These are phyloP conservation scores for Sinhomidia bicolor DNA, from an alignment of 2,888 invertebrate genomes.

Conservation along the genomic window DNA sequence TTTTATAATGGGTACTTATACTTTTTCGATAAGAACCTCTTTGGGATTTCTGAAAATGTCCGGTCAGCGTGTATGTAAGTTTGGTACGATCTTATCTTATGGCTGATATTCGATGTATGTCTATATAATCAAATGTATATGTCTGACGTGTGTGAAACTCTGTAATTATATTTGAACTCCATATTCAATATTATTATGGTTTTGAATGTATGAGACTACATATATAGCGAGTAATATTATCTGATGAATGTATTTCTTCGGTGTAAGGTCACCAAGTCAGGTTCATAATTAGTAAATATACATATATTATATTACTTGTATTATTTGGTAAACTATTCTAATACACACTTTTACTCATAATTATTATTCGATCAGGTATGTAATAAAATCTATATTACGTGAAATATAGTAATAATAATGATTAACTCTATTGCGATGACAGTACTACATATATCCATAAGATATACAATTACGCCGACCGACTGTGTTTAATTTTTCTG, in stretches of 20 bases:
- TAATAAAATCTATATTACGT: conserved; percentile 57
- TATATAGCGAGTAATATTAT: conserved; percentile 27
- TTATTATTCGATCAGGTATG: conserved; percentile 56
- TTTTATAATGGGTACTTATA: conserved; percentile 63
- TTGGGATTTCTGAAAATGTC: conserved; percentile 44
- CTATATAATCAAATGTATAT: conserved; percentile 41
- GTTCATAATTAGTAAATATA: conserved; percentile 66
- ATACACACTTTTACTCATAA: conserved; percentile 49
- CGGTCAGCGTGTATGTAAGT: conserved; percentile 51
- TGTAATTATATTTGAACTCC: conserved; percentile 31
- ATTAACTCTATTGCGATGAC: conserved; percentile 39
- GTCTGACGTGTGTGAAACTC: conserved; percentile 34
- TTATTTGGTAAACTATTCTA: conserved; percentile 47
- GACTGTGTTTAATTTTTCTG: conserved; percentile 65
- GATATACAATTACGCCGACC: conserved; percentile 57
- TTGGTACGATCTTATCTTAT: conserved; percentile 42
- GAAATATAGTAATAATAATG: conserved; percentile 57
- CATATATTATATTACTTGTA: conserved; percentile 42
- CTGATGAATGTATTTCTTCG: conserved; percentile 54
- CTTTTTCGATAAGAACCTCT: conserved; percentile 42
- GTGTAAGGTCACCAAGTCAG: conserved; percentile 72
- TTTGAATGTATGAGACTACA: conserved; percentile 49
- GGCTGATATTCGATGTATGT: conserved; percentile 40
- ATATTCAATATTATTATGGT: conserved; percentile 28
- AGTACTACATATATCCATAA: conserved; percentile 43